Conservation (phyloP, 53 echinoderm and acorn worm genomes). For the Mesocentrotus franciscanus region DNA sequence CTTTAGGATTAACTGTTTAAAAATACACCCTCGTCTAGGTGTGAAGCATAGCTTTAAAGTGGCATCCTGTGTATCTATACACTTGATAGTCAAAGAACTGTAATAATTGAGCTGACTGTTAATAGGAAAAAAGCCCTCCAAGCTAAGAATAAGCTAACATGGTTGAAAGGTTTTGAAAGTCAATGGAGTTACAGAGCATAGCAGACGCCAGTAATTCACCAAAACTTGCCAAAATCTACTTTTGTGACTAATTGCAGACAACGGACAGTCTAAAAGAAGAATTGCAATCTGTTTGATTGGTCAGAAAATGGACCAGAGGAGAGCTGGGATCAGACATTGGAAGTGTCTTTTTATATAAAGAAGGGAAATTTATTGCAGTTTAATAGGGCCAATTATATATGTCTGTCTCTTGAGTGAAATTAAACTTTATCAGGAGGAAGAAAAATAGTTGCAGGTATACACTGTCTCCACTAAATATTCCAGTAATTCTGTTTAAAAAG, state of each 20-base stretch:
- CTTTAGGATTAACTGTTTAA: background rate
- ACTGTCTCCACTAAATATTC: background rate
- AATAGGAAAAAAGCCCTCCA: background rate
- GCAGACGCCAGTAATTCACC: slow-evolving; percentile 10
- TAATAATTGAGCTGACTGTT: background rate
- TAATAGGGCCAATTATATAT: background rate
- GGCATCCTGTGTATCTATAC: background rate
- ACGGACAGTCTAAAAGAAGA: background rate
- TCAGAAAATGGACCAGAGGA: background rate
- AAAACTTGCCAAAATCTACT: slow-evolving; percentile 12
- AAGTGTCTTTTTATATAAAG: background rate
- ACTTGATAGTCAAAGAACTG: slow-evolving; percentile 5
- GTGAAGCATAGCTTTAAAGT: background rate
- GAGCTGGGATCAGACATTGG: background rate
- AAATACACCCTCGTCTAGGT: background rate
- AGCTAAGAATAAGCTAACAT: background rate
- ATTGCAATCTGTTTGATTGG: background rate
- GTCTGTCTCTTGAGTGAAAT: background rate
- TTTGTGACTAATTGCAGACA: background rate
- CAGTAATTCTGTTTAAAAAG: background rate
- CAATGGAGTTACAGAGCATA: slow-evolving; percentile 3
- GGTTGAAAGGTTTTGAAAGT: slow-evolving; percentile 10
- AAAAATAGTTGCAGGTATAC: background rate
- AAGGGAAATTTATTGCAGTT: background rate
- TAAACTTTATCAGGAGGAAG: background rate